These are phyloP conservation scores for Micronycteris hirsuta DNA, from an alignment of 2,113 vertebrate species.

Conservation along the genomic window DNA sequence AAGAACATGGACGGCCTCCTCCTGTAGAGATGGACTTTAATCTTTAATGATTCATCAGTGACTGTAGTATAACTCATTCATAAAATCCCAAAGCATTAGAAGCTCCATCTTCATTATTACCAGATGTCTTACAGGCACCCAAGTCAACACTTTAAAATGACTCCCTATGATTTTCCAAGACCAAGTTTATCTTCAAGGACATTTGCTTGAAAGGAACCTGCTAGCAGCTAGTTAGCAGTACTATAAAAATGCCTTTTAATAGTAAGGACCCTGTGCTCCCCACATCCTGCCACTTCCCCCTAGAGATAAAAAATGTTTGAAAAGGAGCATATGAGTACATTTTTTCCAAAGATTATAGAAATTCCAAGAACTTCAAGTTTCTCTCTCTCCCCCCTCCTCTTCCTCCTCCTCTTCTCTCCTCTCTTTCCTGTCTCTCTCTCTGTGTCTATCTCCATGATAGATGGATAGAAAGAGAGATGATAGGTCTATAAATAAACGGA, in stretches of 20 bases:
- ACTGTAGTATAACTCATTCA: conserved; percentile 40
- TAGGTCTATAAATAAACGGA: neutral
- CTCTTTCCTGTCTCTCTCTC: neutral
- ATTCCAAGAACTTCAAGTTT: neutral
- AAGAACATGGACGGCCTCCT: neutral
- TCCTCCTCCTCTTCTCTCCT: neutral
- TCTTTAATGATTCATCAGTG: conserved; percentile 49
- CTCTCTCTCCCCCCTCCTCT: neutral
- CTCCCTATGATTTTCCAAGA: conserved; percentile 12
- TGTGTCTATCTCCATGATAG: neutral
- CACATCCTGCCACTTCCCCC: neutral
- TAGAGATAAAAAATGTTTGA: neutral
- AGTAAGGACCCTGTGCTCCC: neutral
- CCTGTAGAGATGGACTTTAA: neutral
- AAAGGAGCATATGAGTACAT: neutral
- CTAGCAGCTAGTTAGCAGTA: neutral
- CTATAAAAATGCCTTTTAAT: neutral
- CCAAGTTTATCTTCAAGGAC: conserved; percentile 39
- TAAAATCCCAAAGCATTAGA: conserved; percentile 46
- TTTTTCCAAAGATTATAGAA: neutral
- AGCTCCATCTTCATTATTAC: conserved; percentile 58
- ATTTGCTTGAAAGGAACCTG: neutral
- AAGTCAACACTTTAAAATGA: conserved; percentile 60
- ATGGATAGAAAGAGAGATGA: neutral
- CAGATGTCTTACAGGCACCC: conserved; percentile 48